Evolutionary conservation across 2,888 invertebrate genomes (phyloP), one percentile per base, ranked within the genome.

Genomic region (Elegia similella): DNA sequence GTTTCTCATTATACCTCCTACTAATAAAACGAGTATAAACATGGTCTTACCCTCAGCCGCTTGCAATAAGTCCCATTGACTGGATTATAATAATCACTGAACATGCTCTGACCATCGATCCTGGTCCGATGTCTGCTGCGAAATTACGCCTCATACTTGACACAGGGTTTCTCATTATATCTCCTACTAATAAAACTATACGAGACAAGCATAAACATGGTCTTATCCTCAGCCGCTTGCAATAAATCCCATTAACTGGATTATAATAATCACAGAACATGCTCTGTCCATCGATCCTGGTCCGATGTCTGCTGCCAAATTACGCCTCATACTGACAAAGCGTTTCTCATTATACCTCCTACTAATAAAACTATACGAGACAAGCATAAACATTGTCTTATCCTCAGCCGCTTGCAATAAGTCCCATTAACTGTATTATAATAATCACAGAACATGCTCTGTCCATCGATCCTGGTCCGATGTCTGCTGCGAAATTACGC

Each of bases 261-360:
- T 98, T 87, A 95, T 98, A 99, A 81, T 96, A 97, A 75, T 99
- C 99, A 81, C 99, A 99, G 85, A 99, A 99, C 96, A 99, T 98
- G 69, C 97, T 97, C 86, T 97, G 97, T 0, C 93, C 93, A 82
- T 98, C 98, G 70, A 99, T 98, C 57, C 97, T 93, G 0, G 98
- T 98, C 80, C 98, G 96, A 75, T 97, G 98, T 47, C 97, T 94
- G 29, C 98, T 98, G 10, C 98, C 98, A 84, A 98, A 99, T 0
- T 98, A 98, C 48, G 98, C 97, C 84, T 99, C 99, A 83, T 98
- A 97, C 94, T 99, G 66, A 97, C 96, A 84, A 98, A 99, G 82
- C 99, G 99, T 81, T 98, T 98, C 88, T 98, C n/a, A n/a, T n/a
- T n/a, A n/a, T n/a, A n/a, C n/a, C n/a, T n/a, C n/a, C n/a, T n/a